Evolutionary conservation across 2,888 invertebrate genomes (phyloP), one percentile per base, ranked within the genome.

Genomic region (Nymphalis c-album): DNA sequence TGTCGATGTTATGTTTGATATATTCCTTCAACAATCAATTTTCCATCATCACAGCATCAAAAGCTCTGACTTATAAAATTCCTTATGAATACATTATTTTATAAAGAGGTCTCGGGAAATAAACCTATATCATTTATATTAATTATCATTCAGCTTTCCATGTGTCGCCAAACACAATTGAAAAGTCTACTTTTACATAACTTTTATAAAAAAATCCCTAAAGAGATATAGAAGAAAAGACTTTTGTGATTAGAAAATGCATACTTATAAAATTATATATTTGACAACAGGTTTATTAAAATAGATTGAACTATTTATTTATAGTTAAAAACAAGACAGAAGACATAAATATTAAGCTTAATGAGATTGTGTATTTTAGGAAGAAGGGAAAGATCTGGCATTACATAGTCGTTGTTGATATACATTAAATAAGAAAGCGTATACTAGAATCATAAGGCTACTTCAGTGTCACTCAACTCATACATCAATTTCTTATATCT

Each of bases 201-300:
- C 13, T 40, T 40, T 40, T 31, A 31, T 57, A 57, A 57, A 57
- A 31, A 40, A 35, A 8, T 18, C n/a, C 40, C 40, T 18, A 57
- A 60, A 55, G 47, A 60, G 50, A 53, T 13, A 51, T 45, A 58
- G 31, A 51, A 18, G 58, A 45, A 63, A 65, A 60, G 45, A 59
- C 26, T 59, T 48, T 57, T 31, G 62, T 59, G 59, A 62, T 59
- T 48, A 31, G 53, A 63, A 66, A 68, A 63, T 66, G 53, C 26
- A 51, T 55, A 55, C 62, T 69, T 65, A 65, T 63, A 69, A 69
- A 69, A 69, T 69, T 65, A 69, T 69, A 69, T 50, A 61, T 68
- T 64, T 61, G 20, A 62, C 51, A 60, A 68, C 31, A 64, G 35
- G 20, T 63, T 63, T 66, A 60, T 53, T 66, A 69, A 69, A 69